Evolutionary conservation across 2,888 invertebrate genomes (phyloP), one percentile per base, ranked within the genome.

Genomic region (Uloborus plumipes): DNA sequence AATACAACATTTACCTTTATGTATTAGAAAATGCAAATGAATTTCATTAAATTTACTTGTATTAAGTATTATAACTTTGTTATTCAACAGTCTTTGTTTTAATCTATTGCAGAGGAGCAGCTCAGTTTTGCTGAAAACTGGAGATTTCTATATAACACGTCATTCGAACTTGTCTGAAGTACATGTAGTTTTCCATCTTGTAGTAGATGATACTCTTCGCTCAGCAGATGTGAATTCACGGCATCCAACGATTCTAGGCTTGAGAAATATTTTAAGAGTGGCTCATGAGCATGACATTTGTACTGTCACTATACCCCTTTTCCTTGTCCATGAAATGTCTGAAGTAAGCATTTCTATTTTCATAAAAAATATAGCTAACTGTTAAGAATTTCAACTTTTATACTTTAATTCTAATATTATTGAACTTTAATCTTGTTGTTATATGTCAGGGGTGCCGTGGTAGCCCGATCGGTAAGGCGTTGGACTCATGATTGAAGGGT

Each of bases 201-300:
- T 98, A 11, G 93, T 94, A 0, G 98, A 98, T 89, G 97, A 97
- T 87, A 87, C 88, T 18, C 86, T 90, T 2, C 87, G 87, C 50
- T 85, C 88, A 75, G 93, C 93, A 79, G 98, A 99, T 88, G 96
- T 99, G 72, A 96, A 96, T 87, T 99, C 97, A 0, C 93, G 99
- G 2, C 98, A 99, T 91, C 95, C 97, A 3, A 95, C 95, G 26
- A 96, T 99, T 86, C 91, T 98, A 81, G 99, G 98, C 0, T 91
- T 99, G 83, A 92, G 99, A 84, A 98, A 97, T 90, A 94, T 99
- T 84, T 91, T 99, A 86, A 97, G 97, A 91, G 94, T 95, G 71
- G 97, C 98, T n/a, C 96, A 97, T 90, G 93, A 94, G 74, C 94
- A 96, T 89, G 98, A 99, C 90, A 93, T 99, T 78, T 95, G 96